These are phyloP conservation scores for Pachycephala philippinensis DNA, from an alignment of 2,113 vertebrate genomes.

Conservation along the genomic window DNA sequence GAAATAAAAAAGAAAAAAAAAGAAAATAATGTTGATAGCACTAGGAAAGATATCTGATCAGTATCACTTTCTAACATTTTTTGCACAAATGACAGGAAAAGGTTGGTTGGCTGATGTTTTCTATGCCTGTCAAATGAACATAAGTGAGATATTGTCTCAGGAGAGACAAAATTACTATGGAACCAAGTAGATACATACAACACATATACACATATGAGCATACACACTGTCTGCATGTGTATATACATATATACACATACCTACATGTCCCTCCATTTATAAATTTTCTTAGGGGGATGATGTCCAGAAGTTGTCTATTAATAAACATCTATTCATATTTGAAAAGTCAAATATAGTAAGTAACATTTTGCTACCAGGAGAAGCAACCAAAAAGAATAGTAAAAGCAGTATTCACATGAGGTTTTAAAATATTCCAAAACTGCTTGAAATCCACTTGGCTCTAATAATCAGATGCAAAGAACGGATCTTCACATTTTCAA, in stretches of 20 bases:
- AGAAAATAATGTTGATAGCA: neutral
- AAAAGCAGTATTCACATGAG: neutral
- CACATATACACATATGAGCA: neutral
- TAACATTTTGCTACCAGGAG: neutral
- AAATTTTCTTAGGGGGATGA: neutral
- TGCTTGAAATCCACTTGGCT: neutral
- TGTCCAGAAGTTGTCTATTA: neutral
- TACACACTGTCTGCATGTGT: neutral
- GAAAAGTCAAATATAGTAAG: neutral
- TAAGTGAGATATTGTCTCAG: neutral
- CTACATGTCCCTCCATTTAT: neutral
- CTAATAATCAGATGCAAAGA: neutral
- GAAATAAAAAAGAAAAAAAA: constrained; percentile 42
- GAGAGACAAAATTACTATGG: neutral
- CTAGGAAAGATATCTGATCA: neutral
- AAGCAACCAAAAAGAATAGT: neutral
- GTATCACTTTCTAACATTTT: neutral
- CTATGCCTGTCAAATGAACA: neutral
- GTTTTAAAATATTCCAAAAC: neutral
- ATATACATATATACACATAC: neutral
- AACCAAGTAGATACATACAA: neutral
- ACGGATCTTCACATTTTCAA: neutral
- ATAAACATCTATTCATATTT: neutral
- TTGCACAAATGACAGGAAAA: neutral
- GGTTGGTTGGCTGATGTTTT: neutral